phyloP scores from a whole-genome alignment of 2,888 invertebrate species.

The Tenthredo distinguenda region DNA sequence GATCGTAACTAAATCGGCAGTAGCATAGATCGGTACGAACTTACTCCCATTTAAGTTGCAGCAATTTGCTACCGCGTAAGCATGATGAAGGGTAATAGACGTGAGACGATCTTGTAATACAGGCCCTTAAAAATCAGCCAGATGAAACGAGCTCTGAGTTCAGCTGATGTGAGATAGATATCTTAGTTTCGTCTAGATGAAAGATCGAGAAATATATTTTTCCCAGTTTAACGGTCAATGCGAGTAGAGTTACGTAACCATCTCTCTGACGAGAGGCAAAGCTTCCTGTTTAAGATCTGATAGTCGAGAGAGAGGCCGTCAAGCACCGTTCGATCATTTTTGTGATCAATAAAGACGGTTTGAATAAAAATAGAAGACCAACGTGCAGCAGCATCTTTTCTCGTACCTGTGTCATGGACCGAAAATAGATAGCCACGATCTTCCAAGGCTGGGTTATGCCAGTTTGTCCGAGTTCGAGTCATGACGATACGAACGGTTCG shows the following conservation, averaged over 20 bases:
- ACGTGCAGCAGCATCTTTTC: conserved; percentile 18
- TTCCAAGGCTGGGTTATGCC: background rate
- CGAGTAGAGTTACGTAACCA: background rate
- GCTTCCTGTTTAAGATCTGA: background rate
- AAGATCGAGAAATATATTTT: background rate
- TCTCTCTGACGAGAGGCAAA: background rate
- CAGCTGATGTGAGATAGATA: background rate
- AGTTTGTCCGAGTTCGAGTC: background rate
- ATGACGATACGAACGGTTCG: background rate
- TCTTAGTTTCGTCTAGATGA: no score
- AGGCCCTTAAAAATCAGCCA: no score
- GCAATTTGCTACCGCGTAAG: background rate
- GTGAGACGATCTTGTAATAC: background rate
- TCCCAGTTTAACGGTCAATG: background rate
- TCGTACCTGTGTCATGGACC: conserved; percentile 32
- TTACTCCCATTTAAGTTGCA: background rate
- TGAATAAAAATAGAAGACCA: background rate
- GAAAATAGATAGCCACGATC: conserved; percentile 12
- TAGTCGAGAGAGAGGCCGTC: background rate
- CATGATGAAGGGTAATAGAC: conserved; percentile 1
- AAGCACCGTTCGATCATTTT: background rate
- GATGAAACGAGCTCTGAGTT: background rate
- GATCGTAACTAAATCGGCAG: background rate
- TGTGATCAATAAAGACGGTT: background rate
- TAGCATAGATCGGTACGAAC: background rate